These are phyloP conservation scores for Redunca redunca DNA, from an alignment of 2,113 vertebrate species.

Conservation along the genomic window DNA sequence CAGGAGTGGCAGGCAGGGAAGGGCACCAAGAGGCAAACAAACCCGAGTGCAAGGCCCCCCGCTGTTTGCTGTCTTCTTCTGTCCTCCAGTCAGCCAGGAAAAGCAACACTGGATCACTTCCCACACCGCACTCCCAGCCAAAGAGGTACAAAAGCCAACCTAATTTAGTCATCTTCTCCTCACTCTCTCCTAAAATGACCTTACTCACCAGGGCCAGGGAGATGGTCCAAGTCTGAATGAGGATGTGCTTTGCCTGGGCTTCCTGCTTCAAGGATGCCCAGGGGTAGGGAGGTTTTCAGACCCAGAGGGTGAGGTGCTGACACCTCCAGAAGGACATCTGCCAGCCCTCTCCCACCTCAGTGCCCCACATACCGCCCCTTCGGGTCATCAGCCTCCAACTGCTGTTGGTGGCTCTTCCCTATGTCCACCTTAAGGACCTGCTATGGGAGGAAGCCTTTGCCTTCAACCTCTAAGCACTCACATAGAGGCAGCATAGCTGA, in stretches of 20 bases:
- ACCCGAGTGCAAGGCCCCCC: neutral
- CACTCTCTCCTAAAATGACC: slow-evolving; percentile 43
- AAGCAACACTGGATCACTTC: slow-evolving; percentile 6
- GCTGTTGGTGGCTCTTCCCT: neutral
- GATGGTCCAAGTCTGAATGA: neutral
- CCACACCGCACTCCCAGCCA: slow-evolving; percentile 3
- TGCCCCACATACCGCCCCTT: neutral
- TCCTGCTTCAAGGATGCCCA: neutral
- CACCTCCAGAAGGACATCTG: neutral
- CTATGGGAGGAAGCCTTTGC: neutral
- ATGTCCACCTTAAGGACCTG: neutral
- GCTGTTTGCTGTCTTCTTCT: neutral
- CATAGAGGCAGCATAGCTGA: neutral
- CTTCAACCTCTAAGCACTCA: neutral
- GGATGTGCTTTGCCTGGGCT: neutral
- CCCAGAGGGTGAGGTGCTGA: fast-evolving
- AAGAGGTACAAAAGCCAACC: slow-evolving; percentile 13
- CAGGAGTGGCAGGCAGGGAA: neutral
- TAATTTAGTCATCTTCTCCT: slow-evolving; percentile 24
- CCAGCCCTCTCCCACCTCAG: neutral
- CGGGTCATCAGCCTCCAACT: neutral
- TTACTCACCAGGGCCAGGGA: neutral
- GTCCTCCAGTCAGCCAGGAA: slow-evolving; percentile 10
- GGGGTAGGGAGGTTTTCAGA: neutral
- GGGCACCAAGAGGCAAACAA: neutral